phyloP scores from a whole-genome alignment of 2,113 vertebrate genomes.

The Plestiodon gilberti region DNA sequence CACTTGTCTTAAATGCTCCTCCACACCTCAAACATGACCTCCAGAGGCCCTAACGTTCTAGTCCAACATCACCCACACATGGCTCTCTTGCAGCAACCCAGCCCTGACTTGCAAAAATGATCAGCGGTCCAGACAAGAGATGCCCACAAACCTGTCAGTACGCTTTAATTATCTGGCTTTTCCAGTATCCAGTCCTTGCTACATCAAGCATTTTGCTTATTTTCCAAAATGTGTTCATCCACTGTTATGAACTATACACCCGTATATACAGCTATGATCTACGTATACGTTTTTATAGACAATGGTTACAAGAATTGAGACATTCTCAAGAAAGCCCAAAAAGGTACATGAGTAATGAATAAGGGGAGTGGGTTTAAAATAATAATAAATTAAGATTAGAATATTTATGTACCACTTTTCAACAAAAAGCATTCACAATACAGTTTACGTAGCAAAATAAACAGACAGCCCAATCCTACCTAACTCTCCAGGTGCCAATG shows the following conservation, averaged over 20 bases:
- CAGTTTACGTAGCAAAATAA: no score
- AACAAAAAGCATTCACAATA: no score
- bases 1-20: neutral
- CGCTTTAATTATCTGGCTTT: slow-evolving; percentile 9
- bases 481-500: no score
- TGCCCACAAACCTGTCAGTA: slow-evolving; percentile 24
- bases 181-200: slow-evolving; percentile 19
- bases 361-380: neutral
- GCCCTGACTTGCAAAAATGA: slow-evolving; percentile 13
- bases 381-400: neutral
- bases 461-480: no score
- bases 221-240: slow-evolving; percentile 9
- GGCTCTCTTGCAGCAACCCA: slow-evolving; percentile 6
- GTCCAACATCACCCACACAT: slow-evolving; percentile 22
- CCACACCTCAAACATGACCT: slow-evolving; percentile 30
- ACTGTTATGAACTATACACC: neutral
- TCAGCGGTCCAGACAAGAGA: slow-evolving; percentile 7
- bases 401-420: no score
- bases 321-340: neutral
- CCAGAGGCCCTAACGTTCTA: slow-evolving; percentile 29
- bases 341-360: neutral
- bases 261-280: neutral
- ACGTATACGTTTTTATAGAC: neutral
- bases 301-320: neutral
- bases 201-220: slow-evolving; percentile 14